Base-by-base conservation (phyloP, 2,113 vertebrate species). In the Zapornia atra region DNA sequence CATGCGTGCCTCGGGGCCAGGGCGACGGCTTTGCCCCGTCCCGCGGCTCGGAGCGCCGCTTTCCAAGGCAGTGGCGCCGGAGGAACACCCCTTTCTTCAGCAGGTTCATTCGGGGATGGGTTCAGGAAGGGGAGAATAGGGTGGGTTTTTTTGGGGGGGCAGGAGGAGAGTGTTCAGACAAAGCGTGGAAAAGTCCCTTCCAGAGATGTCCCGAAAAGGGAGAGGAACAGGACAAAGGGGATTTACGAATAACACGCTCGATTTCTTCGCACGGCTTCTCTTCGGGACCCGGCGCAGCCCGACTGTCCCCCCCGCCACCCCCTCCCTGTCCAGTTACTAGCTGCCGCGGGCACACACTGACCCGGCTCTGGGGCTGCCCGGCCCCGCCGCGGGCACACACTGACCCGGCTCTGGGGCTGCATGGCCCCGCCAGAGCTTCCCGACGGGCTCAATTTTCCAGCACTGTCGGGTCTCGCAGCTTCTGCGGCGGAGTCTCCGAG, bases 371-470 rank as follows among this genome's bases (percentile, higher is more conserved):
- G 42, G 42, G 42, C 42, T 44, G 42, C 42, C 15, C 42, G 44
- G 44, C 44, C 44, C 44, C 13, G 8, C 26, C 17, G 20, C 48
- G 46, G 60, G 29, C 40, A 3, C 63, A 1, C 46, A 25, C 26
- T 0, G 4, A 18, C 44, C 44, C 44, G 44, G 44, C 44, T 46
- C 44, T 46, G 17, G 44, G 44, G 44, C 44, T 46, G 44, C 44
- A 3, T 17, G 44, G 44, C 44, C 44, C 44, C 13, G 8, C 26
- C 17, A 17, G 31, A 6, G 17, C 29, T 31, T 42, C 53, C 66
- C 33, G 18, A 2, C 10, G 38, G 13, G 8, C 42, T 63, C 26
- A 0, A 0, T 63, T 54, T 15, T 10, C 36, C 13, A 1, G 42
- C 56, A 2, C 17, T 8, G 18, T 15, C 9, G 17, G 16, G 10